phyloP scores from a whole-genome alignment of 1,140 invertebrate genomes.

The Bilobella aurantiaca region DNA sequence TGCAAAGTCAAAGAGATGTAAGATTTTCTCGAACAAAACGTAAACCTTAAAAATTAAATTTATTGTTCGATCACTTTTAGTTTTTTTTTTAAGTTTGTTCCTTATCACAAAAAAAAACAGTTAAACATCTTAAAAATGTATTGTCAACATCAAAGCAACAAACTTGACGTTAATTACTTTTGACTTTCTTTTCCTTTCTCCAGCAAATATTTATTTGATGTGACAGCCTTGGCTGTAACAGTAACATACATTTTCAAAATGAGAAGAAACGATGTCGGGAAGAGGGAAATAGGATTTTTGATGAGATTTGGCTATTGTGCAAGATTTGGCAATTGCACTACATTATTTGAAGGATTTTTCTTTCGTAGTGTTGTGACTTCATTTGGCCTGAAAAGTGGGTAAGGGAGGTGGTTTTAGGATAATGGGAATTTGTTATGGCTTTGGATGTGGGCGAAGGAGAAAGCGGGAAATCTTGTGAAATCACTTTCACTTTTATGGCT shows the following conservation, averaged over 20 bases:
- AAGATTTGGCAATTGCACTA: neutral
- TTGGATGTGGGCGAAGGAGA: neutral
- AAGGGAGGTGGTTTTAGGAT: neutral
- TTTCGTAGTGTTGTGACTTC: neutral
- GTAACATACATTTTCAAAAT: neutral
- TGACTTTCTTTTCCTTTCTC: too few species aligned
- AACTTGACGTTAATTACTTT: too few species aligned
- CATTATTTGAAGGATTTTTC: neutral
- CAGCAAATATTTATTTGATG: too few species aligned
- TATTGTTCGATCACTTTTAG: too few species aligned
- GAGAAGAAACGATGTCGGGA: neutral
- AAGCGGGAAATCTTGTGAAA: neutral
- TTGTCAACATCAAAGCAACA: too few species aligned
- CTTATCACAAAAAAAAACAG: too few species aligned
- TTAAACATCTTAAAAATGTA: too few species aligned
- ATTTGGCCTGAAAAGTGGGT: neutral
- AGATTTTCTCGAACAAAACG: too few species aligned
- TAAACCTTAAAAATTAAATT: too few species aligned
- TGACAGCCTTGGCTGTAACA: too few species aligned
- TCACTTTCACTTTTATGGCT: neutral
- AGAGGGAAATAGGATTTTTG: neutral
- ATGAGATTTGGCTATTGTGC: neutral
- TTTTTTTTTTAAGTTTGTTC: too few species aligned
- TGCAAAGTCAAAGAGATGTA: too few species aligned
- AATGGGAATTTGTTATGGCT: neutral